Conservation (phyloP, 1,140 invertebrate genomes). For the Drosophila arizonae region DNA sequence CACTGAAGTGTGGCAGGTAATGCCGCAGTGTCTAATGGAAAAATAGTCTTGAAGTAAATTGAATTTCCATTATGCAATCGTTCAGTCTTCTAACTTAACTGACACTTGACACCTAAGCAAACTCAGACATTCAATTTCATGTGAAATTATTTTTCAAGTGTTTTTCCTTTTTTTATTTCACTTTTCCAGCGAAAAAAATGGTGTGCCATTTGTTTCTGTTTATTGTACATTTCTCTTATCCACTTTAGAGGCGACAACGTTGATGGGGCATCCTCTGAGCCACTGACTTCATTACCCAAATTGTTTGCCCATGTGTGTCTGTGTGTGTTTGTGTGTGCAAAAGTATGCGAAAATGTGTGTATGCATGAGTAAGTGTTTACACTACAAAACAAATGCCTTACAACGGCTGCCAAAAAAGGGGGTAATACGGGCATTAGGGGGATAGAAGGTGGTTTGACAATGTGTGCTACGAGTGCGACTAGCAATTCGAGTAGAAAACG, state of each 20-base stretch:
- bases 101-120: slow-evolving; percentile 67
- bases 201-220: slow-evolving; percentile 58
- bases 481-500: slow-evolving; percentile 25
- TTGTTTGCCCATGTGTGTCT: slow-evolving; percentile 35
- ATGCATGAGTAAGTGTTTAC: slow-evolving; percentile 51
- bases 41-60: slow-evolving; percentile 52
- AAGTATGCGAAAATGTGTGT: slow-evolving; percentile 27
- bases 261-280: slow-evolving; percentile 31
- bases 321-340: slow-evolving; percentile 22
- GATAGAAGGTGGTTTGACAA: slow-evolving; percentile 4
- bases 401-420: slow-evolving; percentile 39
- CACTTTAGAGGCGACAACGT: slow-evolving; percentile 47
- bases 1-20: slow-evolving; percentile 20
- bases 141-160: slow-evolving; percentile 61
- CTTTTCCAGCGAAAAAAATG: slow-evolving; percentile 36
- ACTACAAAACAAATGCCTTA: slow-evolving; percentile 56
- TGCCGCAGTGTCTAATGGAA: slow-evolving; percentile 9
- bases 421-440: background rate
- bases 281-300: slow-evolving; percentile 61
- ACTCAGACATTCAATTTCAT: slow-evolving; percentile 67
- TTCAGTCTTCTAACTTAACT: slow-evolving; percentile 62
- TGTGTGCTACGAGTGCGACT: slow-evolving; percentile 20
- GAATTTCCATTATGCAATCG: slow-evolving; percentile 63
- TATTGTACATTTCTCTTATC: slow-evolving; percentile 59
- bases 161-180: slow-evolving; percentile 26